Evolutionary conservation across 1,140 invertebrate genomes (phyloP), one percentile per base, ranked within the genome.

Genomic region (Zaprionus gabonicus): DNA sequence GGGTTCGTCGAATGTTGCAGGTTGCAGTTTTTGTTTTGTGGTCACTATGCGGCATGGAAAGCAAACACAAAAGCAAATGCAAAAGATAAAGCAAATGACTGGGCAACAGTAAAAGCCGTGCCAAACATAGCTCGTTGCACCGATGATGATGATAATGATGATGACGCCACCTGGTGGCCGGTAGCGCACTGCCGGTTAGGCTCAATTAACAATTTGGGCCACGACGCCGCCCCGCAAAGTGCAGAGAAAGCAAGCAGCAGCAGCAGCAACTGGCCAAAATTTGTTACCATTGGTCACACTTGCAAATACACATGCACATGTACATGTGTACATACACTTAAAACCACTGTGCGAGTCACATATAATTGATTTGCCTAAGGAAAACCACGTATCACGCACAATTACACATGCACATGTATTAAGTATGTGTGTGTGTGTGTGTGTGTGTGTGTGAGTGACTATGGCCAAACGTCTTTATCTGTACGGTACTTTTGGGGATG

Each of bases 151-250:
- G 28, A 41, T 70, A n/a, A 68, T 53, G 65, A 28, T 9, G 31
- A 12, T 72, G 74, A 49, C 74, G 74, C 56, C 60, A 75, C 28
- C 63, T 77, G 59, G 34, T 46, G 77, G 55, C 51, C 69, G 51
- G 80, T 82, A 77, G 83, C 79, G 27, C 20, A 4, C 28, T 64
- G 41, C 65, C 88, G 76, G 71, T 28, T 72, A 66, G 66, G 72
- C 69, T 56, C 81, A 88, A 88, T 86, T 80, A 76, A 65, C 78
- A 88, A 87, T 87, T 88, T 71, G 60, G 69, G 70, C 49, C 79
- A 67, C 66, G 70, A 81, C 75, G 67, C 49, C 60, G 62, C 20
- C 34, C 60, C 53, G 17, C 34, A 38, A 15, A 28, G 28, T 34
- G 41, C 28, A 70, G 82, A 73, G 82, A 87, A 86, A 86, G 82